These are phyloP conservation scores for Lipotes vexillifer DNA, from an alignment of 2,113 vertebrate genomes.

Conservation along the genomic window DNA sequence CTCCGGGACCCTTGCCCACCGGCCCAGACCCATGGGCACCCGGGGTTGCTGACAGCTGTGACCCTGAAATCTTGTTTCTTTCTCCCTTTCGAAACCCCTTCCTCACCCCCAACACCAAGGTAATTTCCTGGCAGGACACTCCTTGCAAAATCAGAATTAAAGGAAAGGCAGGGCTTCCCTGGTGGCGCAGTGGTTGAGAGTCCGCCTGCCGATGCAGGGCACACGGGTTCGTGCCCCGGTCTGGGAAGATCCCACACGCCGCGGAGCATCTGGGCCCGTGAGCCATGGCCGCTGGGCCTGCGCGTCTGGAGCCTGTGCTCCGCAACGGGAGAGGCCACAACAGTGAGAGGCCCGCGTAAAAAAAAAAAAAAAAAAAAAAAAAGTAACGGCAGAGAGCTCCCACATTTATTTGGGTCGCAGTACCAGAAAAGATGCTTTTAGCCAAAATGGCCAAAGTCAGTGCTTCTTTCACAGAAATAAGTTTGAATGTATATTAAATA, in stretches of 20 bases:
- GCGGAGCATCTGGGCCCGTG: too few species aligned
- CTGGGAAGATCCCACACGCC: too few species aligned
- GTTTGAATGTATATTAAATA: background rate
- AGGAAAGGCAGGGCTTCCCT: too few species aligned
- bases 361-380: too few species aligned
- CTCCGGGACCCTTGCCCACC: fast-evolving
- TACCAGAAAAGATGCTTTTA: background rate
- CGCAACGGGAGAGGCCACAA: too few species aligned
- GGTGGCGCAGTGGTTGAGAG: too few species aligned
- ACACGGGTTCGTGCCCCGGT: too few species aligned
- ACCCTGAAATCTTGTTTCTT: background rate
- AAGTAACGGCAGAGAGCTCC: background rate
- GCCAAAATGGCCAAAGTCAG: background rate
- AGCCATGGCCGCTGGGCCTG: too few species aligned
- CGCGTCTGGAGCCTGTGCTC: too few species aligned
- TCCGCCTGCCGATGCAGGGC: too few species aligned
- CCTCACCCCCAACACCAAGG: background rate
- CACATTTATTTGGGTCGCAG: background rate
- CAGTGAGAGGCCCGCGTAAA: too few species aligned
- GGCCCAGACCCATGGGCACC: background rate
- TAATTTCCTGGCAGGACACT: background rate
- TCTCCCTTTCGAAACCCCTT: background rate
- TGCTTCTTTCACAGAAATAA: background rate
- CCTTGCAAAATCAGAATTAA: background rate
- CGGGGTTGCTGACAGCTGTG: fast-evolving